Percentiles rank a stretch among this genome's conserved stretches.
phyloP scores from a whole-genome alignment of 1,140 invertebrate species.

The Drosophila cardini region DNA sequence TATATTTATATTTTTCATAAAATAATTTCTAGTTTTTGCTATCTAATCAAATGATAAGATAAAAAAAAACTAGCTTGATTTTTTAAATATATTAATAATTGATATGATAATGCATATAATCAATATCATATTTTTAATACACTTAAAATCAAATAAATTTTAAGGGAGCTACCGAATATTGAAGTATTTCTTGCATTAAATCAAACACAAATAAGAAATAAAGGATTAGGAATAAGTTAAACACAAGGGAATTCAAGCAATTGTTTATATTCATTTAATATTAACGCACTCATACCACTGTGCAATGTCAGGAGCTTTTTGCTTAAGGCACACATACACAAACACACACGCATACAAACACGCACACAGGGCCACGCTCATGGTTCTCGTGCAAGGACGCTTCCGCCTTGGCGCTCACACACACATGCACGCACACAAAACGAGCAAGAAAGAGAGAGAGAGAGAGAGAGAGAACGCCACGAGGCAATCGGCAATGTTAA shows the following conservation, averaged over 20 bases:
- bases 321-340: constrained; percentile 31
- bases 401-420: constrained; percentile 62
- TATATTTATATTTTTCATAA: constrained; percentile 1
- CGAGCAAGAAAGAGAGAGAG: neutral
- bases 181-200: too few relatives aligned
- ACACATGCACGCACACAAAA: constrained; percentile 8
- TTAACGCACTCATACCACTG: constrained; percentile 14
- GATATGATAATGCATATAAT: constrained; percentile 19
- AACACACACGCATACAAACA: constrained; percentile 1
- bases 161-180: neutral
- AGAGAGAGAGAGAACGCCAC: constrained; percentile 21
- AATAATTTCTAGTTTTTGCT: constrained; percentile 16
- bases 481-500: constrained; percentile 58
- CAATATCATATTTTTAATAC: constrained; percentile 8
- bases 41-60: constrained; percentile 41
- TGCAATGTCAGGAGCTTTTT: constrained; percentile 33
- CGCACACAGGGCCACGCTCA: constrained; percentile 45
- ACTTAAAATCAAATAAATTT: constrained; percentile 8
- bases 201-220: neutral
- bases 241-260: neutral
- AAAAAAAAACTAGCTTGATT: constrained; percentile 1
- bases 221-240: neutral
- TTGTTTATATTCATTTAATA: neutral
- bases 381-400: constrained; percentile 69
- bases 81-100: constrained; percentile 5